Percentiles rank a stretch among this genome's conserved stretches.
phyloP scores from a whole-genome alignment of 2,888 invertebrate genomes.

The Rapana venosa region DNA sequence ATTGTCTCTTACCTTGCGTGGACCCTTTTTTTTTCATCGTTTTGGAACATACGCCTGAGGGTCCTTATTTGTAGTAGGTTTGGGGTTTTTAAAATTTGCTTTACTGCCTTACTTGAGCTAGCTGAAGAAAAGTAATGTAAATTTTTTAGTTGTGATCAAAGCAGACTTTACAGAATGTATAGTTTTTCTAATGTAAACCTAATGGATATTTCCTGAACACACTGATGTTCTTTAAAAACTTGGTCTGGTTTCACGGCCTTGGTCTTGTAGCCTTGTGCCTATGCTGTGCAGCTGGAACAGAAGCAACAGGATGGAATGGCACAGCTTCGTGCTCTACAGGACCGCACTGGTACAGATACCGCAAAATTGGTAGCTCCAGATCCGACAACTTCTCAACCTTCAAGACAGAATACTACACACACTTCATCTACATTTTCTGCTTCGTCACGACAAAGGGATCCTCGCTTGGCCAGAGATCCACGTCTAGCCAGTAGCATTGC shows the following conservation, averaged over 20 bases:
- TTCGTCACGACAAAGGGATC: constrained; percentile 44
- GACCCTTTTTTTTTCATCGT: too few relatives aligned
- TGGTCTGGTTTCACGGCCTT: background rate
- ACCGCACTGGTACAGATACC: background rate
- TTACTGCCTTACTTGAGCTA: too few relatives aligned
- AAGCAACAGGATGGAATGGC: constrained; percentile 30
- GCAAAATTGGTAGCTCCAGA: constrained; percentile 26
- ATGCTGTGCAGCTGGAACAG: constrained; percentile 35
- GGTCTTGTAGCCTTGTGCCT: constrained; percentile 20
- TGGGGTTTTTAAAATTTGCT: too few relatives aligned
- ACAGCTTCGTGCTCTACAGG: constrained; percentile 6
- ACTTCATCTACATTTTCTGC: constrained; percentile 3
- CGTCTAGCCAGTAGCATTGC: constrained; percentile 43
- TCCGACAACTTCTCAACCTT: background rate
- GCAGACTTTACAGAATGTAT: too few relatives aligned
- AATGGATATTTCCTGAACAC: too few relatives aligned
- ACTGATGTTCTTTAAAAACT: too few relatives aligned
- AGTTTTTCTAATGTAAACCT: too few relatives aligned
- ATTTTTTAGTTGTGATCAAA: too few relatives aligned
- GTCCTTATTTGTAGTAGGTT: too few relatives aligned
- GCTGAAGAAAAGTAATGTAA: too few relatives aligned
- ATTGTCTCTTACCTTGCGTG: too few relatives aligned
- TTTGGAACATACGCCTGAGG: too few relatives aligned
- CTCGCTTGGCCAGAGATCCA: constrained; percentile 53
- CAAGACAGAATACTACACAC: background rate